Percentiles rank a stretch among this genome's conserved stretches.
Conservation (phyloP, 2,797 vertebrate species). For the Odontamblyopus lacepedii region DNA sequence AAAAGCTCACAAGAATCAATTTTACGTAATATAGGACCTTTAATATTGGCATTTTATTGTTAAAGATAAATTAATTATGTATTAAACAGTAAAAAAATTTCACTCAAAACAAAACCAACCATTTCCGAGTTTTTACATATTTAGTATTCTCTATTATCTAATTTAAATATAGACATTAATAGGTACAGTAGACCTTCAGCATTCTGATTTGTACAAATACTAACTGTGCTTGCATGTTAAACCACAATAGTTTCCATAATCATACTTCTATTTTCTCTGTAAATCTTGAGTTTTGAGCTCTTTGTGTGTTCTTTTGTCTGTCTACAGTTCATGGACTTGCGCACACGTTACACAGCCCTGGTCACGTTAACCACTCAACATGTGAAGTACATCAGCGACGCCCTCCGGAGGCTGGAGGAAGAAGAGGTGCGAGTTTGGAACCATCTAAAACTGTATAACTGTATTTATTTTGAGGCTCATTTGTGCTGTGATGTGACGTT, state of each 20-base stretch:
- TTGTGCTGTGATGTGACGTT: neutral
- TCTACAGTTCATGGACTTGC: constrained; percentile 93
- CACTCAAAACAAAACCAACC: too few species aligned
- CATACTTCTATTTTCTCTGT: neutral
- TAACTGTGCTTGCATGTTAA: too few species aligned
- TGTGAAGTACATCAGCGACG: constrained; percentile 97
- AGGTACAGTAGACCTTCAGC: too few species aligned
- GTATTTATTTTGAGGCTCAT: neutral
- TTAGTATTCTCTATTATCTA: too few species aligned
- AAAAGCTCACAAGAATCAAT: too few species aligned
- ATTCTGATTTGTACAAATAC: too few species aligned
- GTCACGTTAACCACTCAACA: constrained; percentile 97
- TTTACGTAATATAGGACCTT: too few species aligned
- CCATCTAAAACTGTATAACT: neutral
- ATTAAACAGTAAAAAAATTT: too few species aligned
- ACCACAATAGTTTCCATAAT: neutral
- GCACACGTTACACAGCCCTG: constrained; percentile 94
- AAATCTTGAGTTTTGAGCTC: neutral
- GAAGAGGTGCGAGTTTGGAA: constrained; percentile 84
- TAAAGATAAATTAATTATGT: too few species aligned
- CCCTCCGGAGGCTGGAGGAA: constrained; percentile 89
- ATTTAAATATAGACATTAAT: too few species aligned
- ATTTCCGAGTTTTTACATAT: too few species aligned
- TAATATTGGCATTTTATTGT: too few species aligned
- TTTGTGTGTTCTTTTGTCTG: constrained; percentile 6